phyloP scores from a whole-genome alignment of 2,888 invertebrate species.

The Pseudeuparius sepicola region DNA sequence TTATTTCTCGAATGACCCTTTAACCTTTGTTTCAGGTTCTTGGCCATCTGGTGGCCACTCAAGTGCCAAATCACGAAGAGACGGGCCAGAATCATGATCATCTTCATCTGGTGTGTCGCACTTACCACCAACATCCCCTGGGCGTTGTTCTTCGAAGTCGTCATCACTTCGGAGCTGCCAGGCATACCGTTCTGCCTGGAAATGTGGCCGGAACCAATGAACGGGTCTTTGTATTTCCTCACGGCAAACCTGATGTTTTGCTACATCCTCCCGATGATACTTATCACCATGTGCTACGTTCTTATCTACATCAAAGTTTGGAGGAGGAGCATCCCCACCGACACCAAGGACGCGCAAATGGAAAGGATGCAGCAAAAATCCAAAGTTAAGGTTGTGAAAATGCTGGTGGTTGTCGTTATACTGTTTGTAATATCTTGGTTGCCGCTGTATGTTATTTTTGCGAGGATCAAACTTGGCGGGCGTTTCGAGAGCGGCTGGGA shows the following conservation, averaged over 20 bases:
- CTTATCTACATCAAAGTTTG: conserved; percentile 84
- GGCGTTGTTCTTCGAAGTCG: conserved; percentile 80
- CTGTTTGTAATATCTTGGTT: conserved; percentile 91
- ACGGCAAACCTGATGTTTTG: conserved; percentile 81
- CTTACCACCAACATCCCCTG: conserved; percentile 79
- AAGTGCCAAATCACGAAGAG: conserved; percentile 85
- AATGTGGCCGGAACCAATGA: conserved; percentile 76
- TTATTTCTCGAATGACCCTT: no score
- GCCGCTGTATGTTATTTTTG: conserved; percentile 82
- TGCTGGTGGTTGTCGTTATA: conserved; percentile 87
- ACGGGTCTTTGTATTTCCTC: conserved; percentile 78
- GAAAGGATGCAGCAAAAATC: conserved; percentile 89
- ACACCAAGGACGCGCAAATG: conserved; percentile 84
- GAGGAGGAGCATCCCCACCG: conserved; percentile 79
- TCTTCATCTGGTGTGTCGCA: conserved; percentile 84
- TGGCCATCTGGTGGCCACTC: conserved; percentile 92
- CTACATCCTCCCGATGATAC: conserved; percentile 82
- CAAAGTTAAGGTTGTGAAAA: conserved; percentile 89
- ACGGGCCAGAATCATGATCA: conserved; percentile 77
- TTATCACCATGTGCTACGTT: conserved; percentile 86
- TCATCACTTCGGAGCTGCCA: conserved; percentile 63
- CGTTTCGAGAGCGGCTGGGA: conserved; percentile 64
- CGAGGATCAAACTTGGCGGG: conserved; percentile 74
- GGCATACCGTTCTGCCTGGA: conserved; percentile 69
- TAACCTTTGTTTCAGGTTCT: conserved; percentile 69